Base-by-base conservation (phyloP, 2,797 vertebrate species). In the Vireo griseus region DNA sequence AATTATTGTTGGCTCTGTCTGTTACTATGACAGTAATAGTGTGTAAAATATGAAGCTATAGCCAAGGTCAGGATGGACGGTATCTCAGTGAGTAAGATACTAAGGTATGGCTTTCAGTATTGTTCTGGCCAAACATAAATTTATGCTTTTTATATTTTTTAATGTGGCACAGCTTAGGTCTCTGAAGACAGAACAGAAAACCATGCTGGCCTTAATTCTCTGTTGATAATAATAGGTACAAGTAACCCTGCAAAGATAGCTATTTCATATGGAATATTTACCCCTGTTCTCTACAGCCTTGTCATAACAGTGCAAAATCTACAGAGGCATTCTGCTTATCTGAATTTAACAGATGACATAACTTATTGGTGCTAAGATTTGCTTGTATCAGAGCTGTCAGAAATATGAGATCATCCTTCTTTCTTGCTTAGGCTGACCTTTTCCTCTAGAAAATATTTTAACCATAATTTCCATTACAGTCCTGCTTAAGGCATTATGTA, bases 1-100 rank as follows among this genome's bases (percentile, higher is more conserved):
- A 97, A 97, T 96, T 95, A 96, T 96, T 95, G 89, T 72, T 96
- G 96, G 95, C 88, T 96, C 83, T 95, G 72, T 89, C 73, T 94
- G 86, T 96, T 95, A 86, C 81, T 94, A 33, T 96, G 92, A 95
- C 92, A 92, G 95, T 93, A 95, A 97, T 96, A 86, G 95, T 86
- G 96, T 95, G 91, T 92, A 96, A 97, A 96, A 95, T 94, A 88
- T 17, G 59, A 90, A 95, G 75, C 54, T 66, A 20, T 24, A 90
- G 94, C 96, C 95, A 97, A 97, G 92, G 87, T 96, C 96, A 90
- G 86, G 75, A 66, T 79, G 95, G 89, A 80, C 16, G 3, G 82
- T 75, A 85, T 95, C 80, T 95, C 91, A 63, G 37, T 72, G 73
- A 80, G 68, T 63, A 72, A 94, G 83, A 88, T 65, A 50, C 31